Conservation (phyloP, 2,888 invertebrate species). For the Cephus nigrinus region DNA sequence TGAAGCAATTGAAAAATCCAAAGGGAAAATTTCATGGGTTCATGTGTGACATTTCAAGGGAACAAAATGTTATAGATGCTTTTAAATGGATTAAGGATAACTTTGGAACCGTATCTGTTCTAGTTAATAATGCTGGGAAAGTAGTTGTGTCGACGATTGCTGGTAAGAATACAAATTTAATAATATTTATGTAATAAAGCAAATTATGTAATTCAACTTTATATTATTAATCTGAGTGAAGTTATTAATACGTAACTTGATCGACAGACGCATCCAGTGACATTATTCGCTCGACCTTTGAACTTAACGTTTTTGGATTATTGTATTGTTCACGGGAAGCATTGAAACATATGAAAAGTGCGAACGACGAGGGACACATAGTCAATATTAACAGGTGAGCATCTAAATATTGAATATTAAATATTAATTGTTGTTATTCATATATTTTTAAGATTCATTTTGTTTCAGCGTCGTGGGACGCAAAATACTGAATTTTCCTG, state of each 20-base stretch:
- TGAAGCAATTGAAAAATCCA: slow-evolving; percentile 28
- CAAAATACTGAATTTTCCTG: slow-evolving; percentile 62
- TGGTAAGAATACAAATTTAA: slow-evolving; percentile 27
- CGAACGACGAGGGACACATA: slow-evolving; percentile 40
- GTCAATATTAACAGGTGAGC: slow-evolving; percentile 46
- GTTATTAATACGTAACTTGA: too few relatives aligned
- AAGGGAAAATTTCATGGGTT: slow-evolving; percentile 53
- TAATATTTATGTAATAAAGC: neutral
- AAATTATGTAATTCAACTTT: neutral
- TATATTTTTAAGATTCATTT: too few relatives aligned
- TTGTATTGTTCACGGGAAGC: slow-evolving; percentile 47
- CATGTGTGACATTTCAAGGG: slow-evolving; percentile 58
- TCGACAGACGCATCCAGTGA: too few relatives aligned
- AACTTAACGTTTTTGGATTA: slow-evolving; percentile 50
- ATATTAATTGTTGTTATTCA: too few relatives aligned
- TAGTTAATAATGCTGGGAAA: slow-evolving; percentile 63
- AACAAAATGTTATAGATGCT: slow-evolving; percentile 50
- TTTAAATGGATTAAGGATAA: slow-evolving; percentile 56
- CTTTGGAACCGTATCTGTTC: slow-evolving; percentile 56
- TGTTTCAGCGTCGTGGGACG: slow-evolving; percentile 62
- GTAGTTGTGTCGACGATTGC: slow-evolving; percentile 32
- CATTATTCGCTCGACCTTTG: slow-evolving; percentile 17
- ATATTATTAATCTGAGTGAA: neutral
- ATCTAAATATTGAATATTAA: neutral
- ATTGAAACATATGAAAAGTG: slow-evolving; percentile 43